These are phyloP conservation scores for Platorchestia sp. DNA, from an alignment of 1,140 invertebrate genomes.

Conservation along the genomic window DNA sequence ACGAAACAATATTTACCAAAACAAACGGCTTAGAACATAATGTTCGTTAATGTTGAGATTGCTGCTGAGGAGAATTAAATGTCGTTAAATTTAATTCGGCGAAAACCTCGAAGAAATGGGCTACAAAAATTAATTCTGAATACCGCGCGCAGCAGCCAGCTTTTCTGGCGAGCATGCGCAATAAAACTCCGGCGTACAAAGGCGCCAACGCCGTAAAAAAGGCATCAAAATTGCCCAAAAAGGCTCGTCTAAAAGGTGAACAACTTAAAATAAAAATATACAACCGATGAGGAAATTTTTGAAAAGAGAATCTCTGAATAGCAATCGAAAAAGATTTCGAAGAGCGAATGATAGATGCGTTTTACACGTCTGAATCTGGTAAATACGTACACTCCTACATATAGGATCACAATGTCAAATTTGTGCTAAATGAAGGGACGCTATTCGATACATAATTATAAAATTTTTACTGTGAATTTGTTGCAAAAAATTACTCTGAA, in stretches of 20 bases:
- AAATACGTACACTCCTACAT: too few species aligned
- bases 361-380: too few species aligned
- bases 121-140: not conserved
- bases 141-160: not conserved
- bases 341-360: too few species aligned
- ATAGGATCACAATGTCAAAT: too few species aligned
- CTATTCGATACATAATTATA: too few species aligned
- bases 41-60: not conserved
- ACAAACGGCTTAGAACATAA: not conserved
- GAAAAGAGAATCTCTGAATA: not conserved
- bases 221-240: not conserved
- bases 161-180: not conserved
- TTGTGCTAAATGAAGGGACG: too few species aligned
- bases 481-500: too few species aligned
- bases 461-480: too few species aligned
- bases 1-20: not conserved
- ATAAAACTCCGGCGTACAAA: not conserved
- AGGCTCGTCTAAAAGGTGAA: not conserved
- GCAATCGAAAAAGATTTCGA: not conserved
- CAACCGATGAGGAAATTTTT: not conserved
- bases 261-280: not conserved
- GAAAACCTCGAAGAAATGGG: constrained; percentile 10
- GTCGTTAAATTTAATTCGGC: not conserved
- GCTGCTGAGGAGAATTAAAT: not conserved
- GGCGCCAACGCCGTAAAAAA: not conserved